Conservation (phyloP, 2,888 invertebrate species). For the Pseudanteris insignis region DNA sequence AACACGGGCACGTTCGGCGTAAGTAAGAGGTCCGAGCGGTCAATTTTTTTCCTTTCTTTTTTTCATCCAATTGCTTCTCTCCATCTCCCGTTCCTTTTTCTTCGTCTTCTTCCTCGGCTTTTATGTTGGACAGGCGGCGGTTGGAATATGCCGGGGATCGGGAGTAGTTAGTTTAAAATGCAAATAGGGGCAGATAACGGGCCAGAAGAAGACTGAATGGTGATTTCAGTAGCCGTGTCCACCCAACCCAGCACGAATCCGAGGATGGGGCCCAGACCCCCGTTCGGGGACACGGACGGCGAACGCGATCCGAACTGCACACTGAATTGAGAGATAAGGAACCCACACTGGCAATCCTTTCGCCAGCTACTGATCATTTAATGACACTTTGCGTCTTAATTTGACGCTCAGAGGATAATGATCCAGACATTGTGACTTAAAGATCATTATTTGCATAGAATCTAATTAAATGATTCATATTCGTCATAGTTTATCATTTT, state of each 20-base stretch:
- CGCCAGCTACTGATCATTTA: constrained; percentile 40
- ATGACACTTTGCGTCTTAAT: constrained; percentile 41
- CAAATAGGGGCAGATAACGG: constrained; percentile 65
- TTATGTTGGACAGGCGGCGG: constrained; percentile 40
- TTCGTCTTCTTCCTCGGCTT: constrained; percentile 27
- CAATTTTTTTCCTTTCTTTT: constrained; percentile 20
- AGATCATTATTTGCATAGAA: no score
- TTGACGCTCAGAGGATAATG: constrained; percentile 28
- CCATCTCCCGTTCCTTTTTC: no score
- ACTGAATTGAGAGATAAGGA: constrained; percentile 64
- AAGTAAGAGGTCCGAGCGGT: constrained; percentile 54
- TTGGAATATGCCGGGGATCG: constrained; percentile 63
- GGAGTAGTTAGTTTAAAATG: constrained; percentile 67
- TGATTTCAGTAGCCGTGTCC: constrained; percentile 66
- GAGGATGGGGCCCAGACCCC: constrained; percentile 36
- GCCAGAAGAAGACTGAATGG: constrained; percentile 61
- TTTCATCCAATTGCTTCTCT: no score
- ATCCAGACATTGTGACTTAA: constrained; percentile 6
- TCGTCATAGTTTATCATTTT: no score
- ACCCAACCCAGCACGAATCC: constrained; percentile 50
- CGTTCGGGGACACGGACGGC: constrained; percentile 26
- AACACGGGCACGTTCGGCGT: constrained; percentile 64
- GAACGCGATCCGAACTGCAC: constrained; percentile 43
- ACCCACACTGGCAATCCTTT: constrained; percentile 52
- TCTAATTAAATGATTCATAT: no score